Evolutionary conservation across 2,888 invertebrate genomes (phyloP).

Genomic region (Yponomeuta sedellus): DNA sequence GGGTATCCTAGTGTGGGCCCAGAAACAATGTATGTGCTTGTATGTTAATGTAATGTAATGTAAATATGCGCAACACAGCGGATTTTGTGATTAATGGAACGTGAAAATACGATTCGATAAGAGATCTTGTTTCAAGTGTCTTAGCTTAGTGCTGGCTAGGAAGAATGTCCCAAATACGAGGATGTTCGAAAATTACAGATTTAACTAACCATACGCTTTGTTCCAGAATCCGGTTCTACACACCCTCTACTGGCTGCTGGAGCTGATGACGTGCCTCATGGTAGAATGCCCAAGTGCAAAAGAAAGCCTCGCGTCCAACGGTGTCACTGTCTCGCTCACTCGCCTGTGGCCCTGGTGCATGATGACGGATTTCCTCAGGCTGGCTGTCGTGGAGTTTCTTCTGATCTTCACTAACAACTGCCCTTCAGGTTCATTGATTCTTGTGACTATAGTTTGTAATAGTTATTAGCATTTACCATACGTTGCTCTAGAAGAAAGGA

Average conservation of each 20-base stretch:
- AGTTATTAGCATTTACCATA: background rate
- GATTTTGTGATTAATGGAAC: no score
- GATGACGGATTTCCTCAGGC: constrained; percentile 71
- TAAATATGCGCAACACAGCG: no score
- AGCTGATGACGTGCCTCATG: constrained; percentile 77
- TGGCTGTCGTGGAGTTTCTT: constrained; percentile 74
- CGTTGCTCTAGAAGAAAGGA: no score
- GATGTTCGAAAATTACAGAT: no score
- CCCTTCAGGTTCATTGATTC: constrained; percentile 65
- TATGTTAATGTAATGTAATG: no score
- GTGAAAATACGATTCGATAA: no score
- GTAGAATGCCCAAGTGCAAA: constrained; percentile 72
- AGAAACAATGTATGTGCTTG: no score
- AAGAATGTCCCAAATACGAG: no score
- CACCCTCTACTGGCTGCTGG: constrained; percentile 75
- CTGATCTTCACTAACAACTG: constrained; percentile 80
- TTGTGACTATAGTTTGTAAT: background rate
- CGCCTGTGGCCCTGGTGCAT: constrained; percentile 83
- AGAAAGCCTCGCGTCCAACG: constrained; percentile 68
- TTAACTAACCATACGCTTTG: background rate
- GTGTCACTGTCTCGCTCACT: constrained; percentile 76
- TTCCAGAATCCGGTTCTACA: constrained; percentile 70
- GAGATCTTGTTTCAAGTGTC: no score
- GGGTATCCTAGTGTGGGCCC: no score
- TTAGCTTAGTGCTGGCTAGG: no score